Base-by-base conservation (phyloP, 2,113 vertebrate species). In the Corydoras maculifer region DNA sequence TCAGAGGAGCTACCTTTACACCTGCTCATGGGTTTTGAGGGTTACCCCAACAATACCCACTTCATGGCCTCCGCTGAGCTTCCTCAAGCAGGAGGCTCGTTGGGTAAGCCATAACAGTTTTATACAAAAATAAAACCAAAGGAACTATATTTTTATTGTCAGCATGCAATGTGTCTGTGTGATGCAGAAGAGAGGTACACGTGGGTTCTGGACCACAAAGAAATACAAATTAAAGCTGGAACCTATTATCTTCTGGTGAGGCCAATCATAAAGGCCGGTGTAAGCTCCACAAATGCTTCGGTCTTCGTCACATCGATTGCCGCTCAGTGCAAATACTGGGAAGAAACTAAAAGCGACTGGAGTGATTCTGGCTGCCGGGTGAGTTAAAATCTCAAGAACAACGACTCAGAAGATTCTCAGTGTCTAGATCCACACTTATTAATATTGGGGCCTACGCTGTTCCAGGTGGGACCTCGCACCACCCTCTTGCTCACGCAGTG, bases 311-410 rank as follows among this genome's bases (percentile, higher is more conserved):
- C 85, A 73, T 91, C 89, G 53, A 91, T 98, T 49, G 87, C 92
- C 43, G 91, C 93, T 72, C 91, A 84, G 65, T 99, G 96, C 70
- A 91, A 92, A 50, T 97, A 93, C 81, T 97, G 95, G 96, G 90
- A 96, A 62, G 91, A 91, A 77, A 79, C 65, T 0, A 83, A 80
- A 61, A 82, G 80, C 12, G 84, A 83, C 30, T 97, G 94, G 96
- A 93, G 88, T 80, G 88, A 84, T 75, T 80, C 89, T 3, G 94
- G 93, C 51, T 99, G 96, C 80, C 90, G 89, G 69, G 94, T 97
- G 75, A 86, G 91, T 84, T 4, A 2, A 43, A 63, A 25, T 25
- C 18, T 25, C 18, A 25, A 25, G 18, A 25, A 25, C 18, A 25
- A 25, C 18, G 18, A 25, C 18, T 25, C 18, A 25, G 18, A 25